Base-by-base conservation (phyloP, 2,888 invertebrate species). In the Anoncus sp. region DNA sequence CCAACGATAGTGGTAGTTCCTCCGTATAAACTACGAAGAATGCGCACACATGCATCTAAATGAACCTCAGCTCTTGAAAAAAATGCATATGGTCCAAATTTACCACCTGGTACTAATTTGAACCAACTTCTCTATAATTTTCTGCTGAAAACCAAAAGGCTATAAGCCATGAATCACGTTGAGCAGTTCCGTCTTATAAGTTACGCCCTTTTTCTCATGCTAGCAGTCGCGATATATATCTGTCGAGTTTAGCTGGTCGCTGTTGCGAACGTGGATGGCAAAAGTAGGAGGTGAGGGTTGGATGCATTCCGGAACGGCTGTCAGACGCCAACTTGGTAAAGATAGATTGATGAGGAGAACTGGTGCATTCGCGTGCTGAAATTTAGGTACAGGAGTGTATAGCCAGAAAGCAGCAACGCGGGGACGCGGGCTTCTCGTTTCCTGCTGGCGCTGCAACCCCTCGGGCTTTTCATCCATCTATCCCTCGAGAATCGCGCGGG, bases 231-330 rank as follows among this genome's bases (percentile, higher is more conserved):
- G n/a, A n/a, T n/a, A n/a, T n/a, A n/a, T n/a, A n/a, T n/a, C 69
- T 60, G 80, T 75, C 81, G 79, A 78, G 81, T 79, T n/a, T n/a
- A 85, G 82, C 69, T 62, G 71, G 72, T 75, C 65, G n/a, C n/a
- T n/a, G n/a, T n/a, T 80, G 77, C 69, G 82, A 43, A 77, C 79
- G 69, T 81, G 78, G 63, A 14, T 66, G 74, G 77, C 38, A 60
- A 55, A 71, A 53, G 63, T 45, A 38, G 71, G 60, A 75, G 69
- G 77, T 45, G 77, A 75, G 77, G 84, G 83, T 83, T 87, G 85
- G 87, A 88, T 88, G 85, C 88, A 87, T 88, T 88, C 77, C 84
- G 86, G 87, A 89, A 87, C 86, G 86, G 86, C 87, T 89, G 89
- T 88, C 88, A 87, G 87, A 85, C 83, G 85, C 84, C 84, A 85